phyloP scores from a whole-genome alignment of 2,113 vertebrate species.

The Lepidothrix coronata region DNA sequence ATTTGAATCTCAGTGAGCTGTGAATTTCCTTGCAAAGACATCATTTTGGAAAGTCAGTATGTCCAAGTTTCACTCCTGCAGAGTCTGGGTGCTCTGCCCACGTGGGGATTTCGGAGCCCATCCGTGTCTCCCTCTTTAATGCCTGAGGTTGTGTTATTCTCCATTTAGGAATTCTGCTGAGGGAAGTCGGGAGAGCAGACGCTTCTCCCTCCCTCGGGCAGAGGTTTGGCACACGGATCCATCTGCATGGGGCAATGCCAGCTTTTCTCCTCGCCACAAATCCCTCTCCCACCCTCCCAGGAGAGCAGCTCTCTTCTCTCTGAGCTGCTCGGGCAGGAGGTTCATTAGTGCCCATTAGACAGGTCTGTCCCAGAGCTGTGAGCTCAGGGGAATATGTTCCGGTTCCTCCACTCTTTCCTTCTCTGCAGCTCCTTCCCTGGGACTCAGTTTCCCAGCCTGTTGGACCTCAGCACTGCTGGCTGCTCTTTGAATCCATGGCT shows the following conservation, averaged over 20 bases:
- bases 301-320: neutral
- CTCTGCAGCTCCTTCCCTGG: neutral
- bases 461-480: neutral
- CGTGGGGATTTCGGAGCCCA: accelerated
- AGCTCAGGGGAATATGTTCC: neutral
- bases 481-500: neutral
- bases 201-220: neutral
- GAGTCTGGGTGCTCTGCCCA: neutral
- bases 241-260: neutral
- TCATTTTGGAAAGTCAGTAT: neutral
- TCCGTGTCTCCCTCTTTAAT: neutral
- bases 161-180: neutral
- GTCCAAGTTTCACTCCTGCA: neutral
- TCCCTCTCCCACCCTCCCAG: neutral
- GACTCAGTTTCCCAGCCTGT: neutral
- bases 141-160: neutral
- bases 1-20: neutral
- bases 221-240: neutral
- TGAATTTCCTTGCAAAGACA: neutral
- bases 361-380: neutral
- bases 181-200: neutral
- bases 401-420: neutral
- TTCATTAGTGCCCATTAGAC: constrained; percentile 13
- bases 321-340: neutral
- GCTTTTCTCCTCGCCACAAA: neutral